Percentiles rank a stretch among this genome's conserved stretches.
Evolutionary conservation across 1,140 invertebrate species (phyloP).

Genomic region (Agraylea sexmaculata): DNA sequence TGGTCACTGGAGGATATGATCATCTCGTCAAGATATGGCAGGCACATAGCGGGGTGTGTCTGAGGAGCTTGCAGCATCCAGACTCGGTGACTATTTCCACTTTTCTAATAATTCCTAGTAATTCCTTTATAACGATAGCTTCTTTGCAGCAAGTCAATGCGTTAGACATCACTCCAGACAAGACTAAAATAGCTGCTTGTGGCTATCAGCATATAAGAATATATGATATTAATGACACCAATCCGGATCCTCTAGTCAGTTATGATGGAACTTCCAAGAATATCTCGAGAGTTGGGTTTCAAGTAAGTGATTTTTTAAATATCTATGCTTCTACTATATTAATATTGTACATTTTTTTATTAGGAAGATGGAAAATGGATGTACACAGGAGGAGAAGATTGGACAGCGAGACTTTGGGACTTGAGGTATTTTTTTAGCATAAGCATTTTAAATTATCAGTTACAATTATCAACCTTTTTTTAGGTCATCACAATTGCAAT

Average conservation of each 20-base stretch:
- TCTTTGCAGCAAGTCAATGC: slow-evolving; percentile 88
- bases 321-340: slow-evolving; percentile 5
- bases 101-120: slow-evolving; percentile 7
- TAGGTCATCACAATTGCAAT: slow-evolving; percentile 58
- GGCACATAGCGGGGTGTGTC: slow-evolving; percentile 83
- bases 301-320: slow-evolving; percentile 35
- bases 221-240: slow-evolving; percentile 82
- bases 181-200: slow-evolving; percentile 79
- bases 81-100: slow-evolving; percentile 62
- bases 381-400: slow-evolving; percentile 94
- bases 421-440: slow-evolving; percentile 46
- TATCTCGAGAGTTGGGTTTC: slow-evolving; percentile 87
- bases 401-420: slow-evolving; percentile 90
- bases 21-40: slow-evolving; percentile 97
- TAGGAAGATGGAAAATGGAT: slow-evolving; percentile 88
- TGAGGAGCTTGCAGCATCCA: slow-evolving; percentile 80
- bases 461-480: slow-evolving; percentile 24
- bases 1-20: slow-evolving; percentile 93
- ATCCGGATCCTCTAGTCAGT: slow-evolving; percentile 80
- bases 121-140: slow-evolving; percentile 25
- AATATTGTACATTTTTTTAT: slow-evolving; percentile 20
- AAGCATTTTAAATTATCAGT: slow-evolving; percentile 12
- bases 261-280: slow-evolving; percentile 92
- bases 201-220: slow-evolving; percentile 94
- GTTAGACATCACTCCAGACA: slow-evolving; percentile 89